Evolutionary conservation across 1,140 invertebrate genomes (phyloP).

Genomic region (Aphelinus atriplicis): DNA sequence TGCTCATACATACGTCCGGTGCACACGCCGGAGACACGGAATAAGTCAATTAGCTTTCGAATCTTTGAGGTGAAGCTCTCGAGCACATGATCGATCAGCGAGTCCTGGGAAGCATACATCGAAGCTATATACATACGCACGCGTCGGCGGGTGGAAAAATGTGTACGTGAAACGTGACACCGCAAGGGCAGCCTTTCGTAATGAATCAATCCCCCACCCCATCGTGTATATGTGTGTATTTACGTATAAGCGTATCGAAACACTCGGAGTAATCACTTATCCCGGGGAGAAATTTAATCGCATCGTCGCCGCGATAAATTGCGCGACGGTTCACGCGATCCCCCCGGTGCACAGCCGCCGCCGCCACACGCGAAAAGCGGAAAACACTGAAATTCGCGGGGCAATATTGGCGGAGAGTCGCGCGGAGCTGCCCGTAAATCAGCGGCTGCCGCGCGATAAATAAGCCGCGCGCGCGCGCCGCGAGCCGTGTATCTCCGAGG

Average conservation of each 20-base stretch:
- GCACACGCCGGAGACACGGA: no score
- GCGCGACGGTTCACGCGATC: neutral
- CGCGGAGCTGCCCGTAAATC: conserved; percentile 2
- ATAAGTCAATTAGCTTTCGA: no score
- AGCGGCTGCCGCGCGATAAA: conserved; percentile 19
- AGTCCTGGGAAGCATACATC: no score
- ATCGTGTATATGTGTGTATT: neutral
- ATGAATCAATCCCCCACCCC: conserved; percentile 1
- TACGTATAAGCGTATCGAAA: neutral
- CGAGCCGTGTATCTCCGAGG: no score
- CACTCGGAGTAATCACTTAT: neutral
- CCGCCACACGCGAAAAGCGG: neutral
- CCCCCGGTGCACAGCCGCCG: neutral
- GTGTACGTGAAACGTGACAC: neutral
- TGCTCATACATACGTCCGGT: no score
- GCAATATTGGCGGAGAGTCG: conserved; percentile 6
- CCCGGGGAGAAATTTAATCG: conserved; percentile 19
- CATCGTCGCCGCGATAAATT: conserved; percentile 1
- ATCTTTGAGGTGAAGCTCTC: no score
- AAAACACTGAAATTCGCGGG: conserved; percentile 9
- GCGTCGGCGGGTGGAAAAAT: no score
- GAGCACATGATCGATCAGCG: no score
- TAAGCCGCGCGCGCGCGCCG: neutral
- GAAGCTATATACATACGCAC: no score
- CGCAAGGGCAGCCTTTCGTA: neutral